Evolutionary conservation across 1,140 invertebrate species (phyloP).

Genomic region (Drosophila ambigua): DNA sequence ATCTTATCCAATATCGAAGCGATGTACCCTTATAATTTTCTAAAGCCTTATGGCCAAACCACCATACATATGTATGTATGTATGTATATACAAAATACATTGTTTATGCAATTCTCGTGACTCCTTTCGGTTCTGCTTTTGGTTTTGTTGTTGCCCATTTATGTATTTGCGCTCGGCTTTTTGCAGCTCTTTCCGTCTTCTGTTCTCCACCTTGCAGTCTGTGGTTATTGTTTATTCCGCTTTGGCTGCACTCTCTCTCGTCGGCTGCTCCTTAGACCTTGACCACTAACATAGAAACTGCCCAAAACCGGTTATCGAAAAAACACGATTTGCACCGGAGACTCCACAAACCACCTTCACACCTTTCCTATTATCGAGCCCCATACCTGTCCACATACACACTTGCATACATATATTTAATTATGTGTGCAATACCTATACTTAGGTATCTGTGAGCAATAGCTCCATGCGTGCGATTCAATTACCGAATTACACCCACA

Average conservation of each 20-base stretch:
- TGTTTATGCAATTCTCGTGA: constrained; percentile 76
- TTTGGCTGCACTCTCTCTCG: constrained; percentile 54
- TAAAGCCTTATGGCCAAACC: constrained; percentile 1
- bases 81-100: constrained; percentile 19
- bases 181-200: constrained; percentile 15
- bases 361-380: too few relatives aligned
- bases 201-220: constrained; percentile 2
- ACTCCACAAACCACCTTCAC: neutral
- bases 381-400: constrained; percentile 11
- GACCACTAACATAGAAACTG: constrained; percentile 82
- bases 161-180: constrained; percentile 36
- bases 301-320: constrained; percentile 55
- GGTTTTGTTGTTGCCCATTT: constrained; percentile 43
- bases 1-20: neutral
- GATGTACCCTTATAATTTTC: constrained; percentile 25
- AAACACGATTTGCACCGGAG: constrained; percentile 34
- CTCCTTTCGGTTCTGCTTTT: constrained; percentile 58
- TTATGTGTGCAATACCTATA: neutral
- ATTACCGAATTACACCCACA: constrained; percentile 66
- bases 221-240: constrained; percentile 69
- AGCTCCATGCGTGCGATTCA: constrained; percentile 41
- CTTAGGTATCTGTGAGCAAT: neutral
- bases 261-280: constrained; percentile 82
- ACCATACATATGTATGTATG: constrained; percentile 24
- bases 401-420: constrained; percentile 2